Conservation (phyloP, 2,888 invertebrate genomes). For the Leucophora obtusa region DNA sequence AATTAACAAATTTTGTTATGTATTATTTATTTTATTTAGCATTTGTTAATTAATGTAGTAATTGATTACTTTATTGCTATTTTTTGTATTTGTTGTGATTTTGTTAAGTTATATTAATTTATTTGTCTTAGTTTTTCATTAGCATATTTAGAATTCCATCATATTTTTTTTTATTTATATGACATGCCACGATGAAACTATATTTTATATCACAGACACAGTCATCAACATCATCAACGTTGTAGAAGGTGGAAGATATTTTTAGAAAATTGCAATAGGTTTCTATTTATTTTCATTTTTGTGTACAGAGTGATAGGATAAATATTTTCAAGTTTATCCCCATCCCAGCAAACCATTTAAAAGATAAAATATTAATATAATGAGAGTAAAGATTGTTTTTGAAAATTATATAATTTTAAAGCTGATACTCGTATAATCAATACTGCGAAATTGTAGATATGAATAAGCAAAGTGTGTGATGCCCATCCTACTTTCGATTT, state of each 20-base stretch:
- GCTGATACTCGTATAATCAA: too few relatives aligned
- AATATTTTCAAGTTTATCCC: background rate
- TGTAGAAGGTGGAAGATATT: background rate
- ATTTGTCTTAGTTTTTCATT: slow-evolving; percentile 11
- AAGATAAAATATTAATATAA: background rate
- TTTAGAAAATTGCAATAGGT: background rate
- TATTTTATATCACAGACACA: background rate
- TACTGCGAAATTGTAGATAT: too few relatives aligned
- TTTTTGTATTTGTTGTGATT: background rate
- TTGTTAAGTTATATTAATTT: slow-evolving; percentile 17
- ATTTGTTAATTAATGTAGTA: slow-evolving; percentile 17
- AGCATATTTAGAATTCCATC: background rate
- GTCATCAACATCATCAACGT: background rate
- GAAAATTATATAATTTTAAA: too few relatives aligned
- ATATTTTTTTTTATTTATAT: slow-evolving; percentile 2
- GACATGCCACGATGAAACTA: background rate
- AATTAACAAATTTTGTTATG: slow-evolving; percentile 32
- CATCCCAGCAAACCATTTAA: background rate
- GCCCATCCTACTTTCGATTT: too few relatives aligned
- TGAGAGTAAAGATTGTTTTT: too few relatives aligned
- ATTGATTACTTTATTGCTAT: slow-evolving; percentile 15
- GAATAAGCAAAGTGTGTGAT: too few relatives aligned
- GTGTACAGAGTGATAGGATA: background rate
- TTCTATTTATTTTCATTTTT: background rate
- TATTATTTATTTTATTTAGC: slow-evolving; percentile 1